These are phyloP conservation scores for Nematostella vectensis DNA, from an alignment of 92 coral and sea anemone species.

Conservation along the genomic window DNA sequence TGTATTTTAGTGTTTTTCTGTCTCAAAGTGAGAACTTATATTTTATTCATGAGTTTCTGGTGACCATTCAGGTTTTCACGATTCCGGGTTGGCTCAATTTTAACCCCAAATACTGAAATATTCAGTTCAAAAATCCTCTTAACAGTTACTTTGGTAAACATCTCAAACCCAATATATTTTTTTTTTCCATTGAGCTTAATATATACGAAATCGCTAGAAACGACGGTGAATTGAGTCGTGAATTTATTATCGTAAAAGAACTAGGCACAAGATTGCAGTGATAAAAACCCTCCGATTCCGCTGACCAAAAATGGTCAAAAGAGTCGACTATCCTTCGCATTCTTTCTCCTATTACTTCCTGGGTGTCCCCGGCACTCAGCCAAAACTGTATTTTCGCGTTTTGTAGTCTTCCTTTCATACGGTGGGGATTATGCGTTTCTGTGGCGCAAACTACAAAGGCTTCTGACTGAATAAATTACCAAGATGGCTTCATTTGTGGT, in stretches of 20 bases:
- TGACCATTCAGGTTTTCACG: conserved; percentile 1
- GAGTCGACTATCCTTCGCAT: neutral
- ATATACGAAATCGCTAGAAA: neutral
- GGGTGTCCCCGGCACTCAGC: conserved; percentile 30
- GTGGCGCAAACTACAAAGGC: neutral
- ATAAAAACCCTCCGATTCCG: neutral
- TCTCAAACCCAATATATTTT: neutral
- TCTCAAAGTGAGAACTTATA: neutral
- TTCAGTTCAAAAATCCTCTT: neutral
- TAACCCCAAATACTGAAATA: neutral
- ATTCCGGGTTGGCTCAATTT: too few relatives aligned
- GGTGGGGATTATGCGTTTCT: neutral
- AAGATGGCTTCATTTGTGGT: conserved; percentile 5
- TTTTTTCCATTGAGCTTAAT: neutral
- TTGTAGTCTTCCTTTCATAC: neutral
- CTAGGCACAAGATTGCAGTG: neutral
- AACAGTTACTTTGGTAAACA: neutral
- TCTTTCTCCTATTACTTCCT: conserved; percentile 19
- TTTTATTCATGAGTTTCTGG: neutral
- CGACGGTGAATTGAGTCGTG: too few relatives aligned
- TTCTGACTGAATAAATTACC: neutral
- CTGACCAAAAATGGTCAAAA: conserved; percentile 2
- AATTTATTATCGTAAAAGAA: neutral
- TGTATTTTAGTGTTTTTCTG: neutral
- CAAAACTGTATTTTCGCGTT: conserved; percentile 5